Evolutionary conservation across 2,888 invertebrate genomes (phyloP).

Genomic region (Resseliella maxima): DNA sequence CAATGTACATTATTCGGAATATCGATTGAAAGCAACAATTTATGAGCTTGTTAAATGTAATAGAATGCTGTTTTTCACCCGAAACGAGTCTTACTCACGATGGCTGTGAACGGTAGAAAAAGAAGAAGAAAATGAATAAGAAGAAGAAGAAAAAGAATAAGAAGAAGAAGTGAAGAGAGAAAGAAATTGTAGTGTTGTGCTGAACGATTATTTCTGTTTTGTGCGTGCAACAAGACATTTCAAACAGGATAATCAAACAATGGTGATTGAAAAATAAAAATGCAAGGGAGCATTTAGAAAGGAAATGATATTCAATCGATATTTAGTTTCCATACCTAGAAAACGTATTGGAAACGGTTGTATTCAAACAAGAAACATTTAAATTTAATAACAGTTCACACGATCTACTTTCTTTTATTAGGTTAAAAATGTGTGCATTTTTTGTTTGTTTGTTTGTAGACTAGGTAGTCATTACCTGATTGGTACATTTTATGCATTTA

Average conservation of each 20-base stretch:
- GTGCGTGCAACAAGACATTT: constrained; percentile 47
- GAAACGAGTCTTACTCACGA: neutral
- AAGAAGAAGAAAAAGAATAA: no score
- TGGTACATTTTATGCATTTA: neutral
- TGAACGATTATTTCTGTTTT: neutral
- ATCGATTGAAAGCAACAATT: neutral
- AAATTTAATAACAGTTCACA: constrained; percentile 31
- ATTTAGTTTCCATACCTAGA: neutral
- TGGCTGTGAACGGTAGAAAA: neutral
- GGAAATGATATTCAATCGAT: constrained; percentile 38
- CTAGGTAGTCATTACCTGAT: constrained; percentile 33
- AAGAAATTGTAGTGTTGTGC: neutral
- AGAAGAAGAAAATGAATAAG: no score
- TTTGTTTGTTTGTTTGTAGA: neutral
- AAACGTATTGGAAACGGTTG: constrained; percentile 19
- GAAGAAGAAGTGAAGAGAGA: no score
- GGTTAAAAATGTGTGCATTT: neutral
- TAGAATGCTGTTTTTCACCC: neutral
- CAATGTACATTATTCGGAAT: constrained; percentile 31
- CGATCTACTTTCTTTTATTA: constrained; percentile 30
- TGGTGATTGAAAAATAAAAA: neutral
- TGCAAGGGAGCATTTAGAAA: neutral
- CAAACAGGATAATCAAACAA: constrained; percentile 49
- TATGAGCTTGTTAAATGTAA: neutral
- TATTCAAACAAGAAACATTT: constrained; percentile 26